Evolutionary conservation across 2,888 invertebrate genomes (phyloP).

Genomic region (Chrysotoxum bicinctum): DNA sequence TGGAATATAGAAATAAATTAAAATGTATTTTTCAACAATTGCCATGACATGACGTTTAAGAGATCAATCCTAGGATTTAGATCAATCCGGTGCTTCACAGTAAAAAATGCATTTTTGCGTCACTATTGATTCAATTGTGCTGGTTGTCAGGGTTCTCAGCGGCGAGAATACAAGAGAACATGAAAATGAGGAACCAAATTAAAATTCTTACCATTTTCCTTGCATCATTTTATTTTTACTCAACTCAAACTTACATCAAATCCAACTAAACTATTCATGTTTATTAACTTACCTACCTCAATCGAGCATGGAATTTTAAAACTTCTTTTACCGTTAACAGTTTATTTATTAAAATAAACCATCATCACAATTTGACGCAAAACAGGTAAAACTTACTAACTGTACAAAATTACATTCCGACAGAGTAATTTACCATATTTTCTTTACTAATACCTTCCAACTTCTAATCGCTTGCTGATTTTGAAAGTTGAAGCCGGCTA

Average conservation of each 20-base stretch:
- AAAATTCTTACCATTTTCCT: background rate
- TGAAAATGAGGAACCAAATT: background rate
- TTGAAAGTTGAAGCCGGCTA: background rate
- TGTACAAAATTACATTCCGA: constrained; percentile 65
- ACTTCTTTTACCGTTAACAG: background rate
- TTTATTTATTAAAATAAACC: constrained; percentile 53
- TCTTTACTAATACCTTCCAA: constrained; percentile 35
- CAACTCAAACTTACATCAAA: background rate
- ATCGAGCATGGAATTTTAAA: constrained; percentile 4
- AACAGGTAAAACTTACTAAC: constrained; percentile 34
- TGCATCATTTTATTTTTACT: background rate
- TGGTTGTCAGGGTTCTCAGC: no score
- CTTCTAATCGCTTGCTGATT: background rate
- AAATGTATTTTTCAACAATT: no score
- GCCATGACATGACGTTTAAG: no score
- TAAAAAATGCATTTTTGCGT: no score
- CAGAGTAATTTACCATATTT: constrained; percentile 62
- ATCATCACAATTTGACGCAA: constrained; percentile 19
- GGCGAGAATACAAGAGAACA: background rate
- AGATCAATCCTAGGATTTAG: no score
- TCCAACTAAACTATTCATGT: background rate
- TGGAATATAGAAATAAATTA: no score
- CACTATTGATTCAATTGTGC: no score
- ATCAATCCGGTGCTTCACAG: no score
- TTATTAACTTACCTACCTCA: constrained; percentile 2